Percentiles rank a stretch among this genome's conserved stretches.
phyloP scores from a whole-genome alignment of 1,140 invertebrate species.

The Cotesia vestalis region DNA sequence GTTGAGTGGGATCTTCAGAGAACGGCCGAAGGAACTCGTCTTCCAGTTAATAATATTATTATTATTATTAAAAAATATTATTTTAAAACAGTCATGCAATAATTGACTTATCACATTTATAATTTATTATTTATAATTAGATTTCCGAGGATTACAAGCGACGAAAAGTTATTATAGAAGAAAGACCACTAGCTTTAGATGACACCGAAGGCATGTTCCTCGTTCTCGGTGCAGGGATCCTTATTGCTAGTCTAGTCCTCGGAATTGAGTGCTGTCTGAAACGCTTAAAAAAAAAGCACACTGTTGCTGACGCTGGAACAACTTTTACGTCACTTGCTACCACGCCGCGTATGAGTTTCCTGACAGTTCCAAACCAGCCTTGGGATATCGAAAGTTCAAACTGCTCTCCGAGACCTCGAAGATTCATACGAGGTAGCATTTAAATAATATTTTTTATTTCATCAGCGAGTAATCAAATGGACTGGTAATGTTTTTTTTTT shows the following conservation, averaged over 20 bases:
- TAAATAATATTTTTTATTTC: background rate
- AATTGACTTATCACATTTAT: too few species aligned
- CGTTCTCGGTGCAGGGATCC: slow-evolving; percentile 73
- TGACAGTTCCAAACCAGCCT: slow-evolving; percentile 8
- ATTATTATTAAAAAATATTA: background rate
- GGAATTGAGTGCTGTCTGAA: slow-evolving; percentile 60
- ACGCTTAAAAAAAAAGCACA: slow-evolving; percentile 22
- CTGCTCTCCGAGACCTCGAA: slow-evolving; percentile 2
- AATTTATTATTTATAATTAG: slow-evolving; percentile 23
- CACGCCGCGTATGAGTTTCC: slow-evolving; percentile 22
- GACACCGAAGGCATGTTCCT: slow-evolving; percentile 84
- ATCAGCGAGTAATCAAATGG: background rate
- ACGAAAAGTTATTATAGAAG: slow-evolving; percentile 64
- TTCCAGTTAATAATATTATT: slow-evolving; percentile 63
- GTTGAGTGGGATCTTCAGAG: slow-evolving; percentile 75
- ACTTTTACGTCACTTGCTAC: slow-evolving; percentile 10
- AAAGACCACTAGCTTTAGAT: slow-evolving; percentile 75
- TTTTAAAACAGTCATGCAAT: background rate
- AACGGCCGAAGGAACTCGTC: slow-evolving; percentile 67
- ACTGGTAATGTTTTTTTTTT: background rate
- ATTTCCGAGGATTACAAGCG: slow-evolving; percentile 30
- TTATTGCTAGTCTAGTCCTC: slow-evolving; percentile 69
- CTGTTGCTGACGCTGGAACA: background rate
- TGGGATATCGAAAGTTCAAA: slow-evolving; percentile 12
- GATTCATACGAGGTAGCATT: slow-evolving; percentile 27